A percentile compares a stretch with the other conserved stretches of the same genome.
Evolutionary conservation across 2,797 vertebrate genomes (phyloP).

Genomic region (Parauchenoglanis punctatus): DNA sequence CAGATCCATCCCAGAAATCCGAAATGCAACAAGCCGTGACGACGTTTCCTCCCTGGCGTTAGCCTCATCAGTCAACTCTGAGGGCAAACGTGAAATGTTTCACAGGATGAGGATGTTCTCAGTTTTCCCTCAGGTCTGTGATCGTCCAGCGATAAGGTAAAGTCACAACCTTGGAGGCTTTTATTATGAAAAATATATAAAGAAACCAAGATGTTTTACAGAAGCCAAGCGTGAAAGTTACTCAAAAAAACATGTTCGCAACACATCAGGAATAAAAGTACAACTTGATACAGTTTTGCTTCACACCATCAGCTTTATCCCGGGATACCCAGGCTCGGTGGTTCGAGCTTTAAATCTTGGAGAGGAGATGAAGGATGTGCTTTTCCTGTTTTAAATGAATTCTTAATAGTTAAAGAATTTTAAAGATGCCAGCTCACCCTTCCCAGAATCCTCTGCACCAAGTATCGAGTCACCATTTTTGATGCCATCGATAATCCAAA

Average conservation of each 20-base stretch:
- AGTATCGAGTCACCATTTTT: too few species aligned
- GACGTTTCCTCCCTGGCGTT: background rate
- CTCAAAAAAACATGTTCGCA: background rate
- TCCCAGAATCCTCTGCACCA: too few species aligned
- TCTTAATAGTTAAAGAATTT: background rate
- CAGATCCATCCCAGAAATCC: background rate
- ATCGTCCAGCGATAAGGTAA: conserved; percentile 11
- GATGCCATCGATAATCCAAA: too few species aligned
- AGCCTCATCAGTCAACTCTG: background rate
- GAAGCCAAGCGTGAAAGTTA: background rate
- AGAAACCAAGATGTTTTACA: background rate
- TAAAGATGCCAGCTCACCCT: too few species aligned
- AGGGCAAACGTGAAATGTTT: background rate
- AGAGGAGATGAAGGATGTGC: background rate
- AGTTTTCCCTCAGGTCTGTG: conserved; percentile 33
- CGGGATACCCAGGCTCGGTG: background rate
- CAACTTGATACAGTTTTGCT: background rate
- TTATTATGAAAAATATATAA: background rate
- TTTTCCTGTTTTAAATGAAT: background rate
- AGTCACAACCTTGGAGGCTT: background rate
- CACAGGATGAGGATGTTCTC: conserved; percentile 9
- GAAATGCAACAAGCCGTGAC: conserved; percentile 35
- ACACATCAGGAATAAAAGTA: background rate
- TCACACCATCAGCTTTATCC: background rate
- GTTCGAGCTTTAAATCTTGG: background rate